A percentile compares a stretch with the other conserved stretches of the same genome.
phyloP scores from a whole-genome alignment of 2,888 invertebrate genomes.

The Lumbricus terrestris region DNA sequence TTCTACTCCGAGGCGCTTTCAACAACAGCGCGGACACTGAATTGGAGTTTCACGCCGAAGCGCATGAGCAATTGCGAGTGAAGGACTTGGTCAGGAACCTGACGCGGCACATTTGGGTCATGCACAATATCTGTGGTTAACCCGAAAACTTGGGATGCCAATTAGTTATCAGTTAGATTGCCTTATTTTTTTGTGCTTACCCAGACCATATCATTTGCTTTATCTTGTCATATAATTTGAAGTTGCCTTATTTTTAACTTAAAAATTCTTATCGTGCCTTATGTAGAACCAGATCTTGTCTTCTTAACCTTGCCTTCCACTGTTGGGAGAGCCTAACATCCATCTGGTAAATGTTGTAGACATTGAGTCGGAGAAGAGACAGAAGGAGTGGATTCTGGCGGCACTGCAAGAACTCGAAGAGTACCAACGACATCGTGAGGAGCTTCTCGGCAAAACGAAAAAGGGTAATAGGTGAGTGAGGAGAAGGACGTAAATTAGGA shows the following conservation, averaged over 20 bases:
- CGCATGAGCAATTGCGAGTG: too few species aligned
- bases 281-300: too few species aligned
- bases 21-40: too few species aligned
- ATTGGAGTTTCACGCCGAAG: too few species aligned
- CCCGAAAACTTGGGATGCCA: neutral
- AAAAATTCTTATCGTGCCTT: neutral
- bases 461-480: constrained; percentile 79
- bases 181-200: neutral
- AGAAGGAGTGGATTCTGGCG: constrained; percentile 80
- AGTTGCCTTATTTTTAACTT: neutral
- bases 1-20: too few species aligned
- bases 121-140: neutral
- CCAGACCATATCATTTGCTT: neutral
- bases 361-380: constrained; percentile 65
- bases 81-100: too few species aligned
- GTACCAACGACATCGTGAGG: constrained; percentile 94
- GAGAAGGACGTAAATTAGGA: neutral
- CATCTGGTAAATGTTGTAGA: constrained; percentile 44
- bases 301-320: too few species aligned
- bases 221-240: neutral
- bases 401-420: constrained; percentile 96
- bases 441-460: constrained; percentile 90
- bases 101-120: neutral
- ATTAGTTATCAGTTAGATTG: neutral
- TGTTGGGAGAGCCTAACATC: neutral